phyloP scores from a whole-genome alignment of 2,113 vertebrate species.

The Lampris incognitus region DNA sequence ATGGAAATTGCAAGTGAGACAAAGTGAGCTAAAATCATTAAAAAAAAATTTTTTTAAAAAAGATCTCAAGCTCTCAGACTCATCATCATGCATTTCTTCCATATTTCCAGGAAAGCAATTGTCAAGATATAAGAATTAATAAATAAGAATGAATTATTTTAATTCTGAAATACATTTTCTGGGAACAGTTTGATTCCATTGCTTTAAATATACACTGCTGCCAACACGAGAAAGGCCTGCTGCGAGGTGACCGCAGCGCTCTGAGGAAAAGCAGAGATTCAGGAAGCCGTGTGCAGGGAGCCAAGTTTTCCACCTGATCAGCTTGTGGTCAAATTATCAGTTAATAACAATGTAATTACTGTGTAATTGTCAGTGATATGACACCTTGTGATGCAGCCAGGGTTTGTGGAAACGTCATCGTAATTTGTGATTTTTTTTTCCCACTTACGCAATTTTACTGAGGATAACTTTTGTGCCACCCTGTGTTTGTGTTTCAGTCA shows the following conservation, averaged over 20 bases:
- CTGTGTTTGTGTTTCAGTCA: no score
- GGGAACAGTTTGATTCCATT: neutral
- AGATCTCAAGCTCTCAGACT: neutral
- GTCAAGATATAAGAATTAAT: neutral
- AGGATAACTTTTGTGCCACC: no score
- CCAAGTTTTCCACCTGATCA: conserved; percentile 3
- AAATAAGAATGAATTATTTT: neutral
- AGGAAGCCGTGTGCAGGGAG: conserved; percentile 8
- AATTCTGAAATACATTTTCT: neutral
- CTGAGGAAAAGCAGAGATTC: conserved; percentile 30
- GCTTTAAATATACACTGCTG: conserved; percentile 31
- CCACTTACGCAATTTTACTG: no score
- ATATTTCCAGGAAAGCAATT: neutral
- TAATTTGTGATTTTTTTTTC: no score
- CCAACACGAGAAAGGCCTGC: conserved; percentile 64
- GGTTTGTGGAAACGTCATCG: neutral
- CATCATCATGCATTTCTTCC: neutral
- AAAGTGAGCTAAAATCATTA: no score
- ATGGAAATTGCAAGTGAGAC: no score
- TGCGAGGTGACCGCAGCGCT: conserved; percentile 52
- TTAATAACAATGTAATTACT: conserved; percentile 55
- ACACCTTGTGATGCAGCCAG: conserved; percentile 51
- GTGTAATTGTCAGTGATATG: conserved; percentile 69
- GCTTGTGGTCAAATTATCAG: neutral
- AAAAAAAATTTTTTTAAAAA: no score